Evolutionary conservation across 2,797 vertebrate genomes (phyloP), one percentile per base, ranked within the genome.

Genomic region (Catostomus latipinnis): DNA sequence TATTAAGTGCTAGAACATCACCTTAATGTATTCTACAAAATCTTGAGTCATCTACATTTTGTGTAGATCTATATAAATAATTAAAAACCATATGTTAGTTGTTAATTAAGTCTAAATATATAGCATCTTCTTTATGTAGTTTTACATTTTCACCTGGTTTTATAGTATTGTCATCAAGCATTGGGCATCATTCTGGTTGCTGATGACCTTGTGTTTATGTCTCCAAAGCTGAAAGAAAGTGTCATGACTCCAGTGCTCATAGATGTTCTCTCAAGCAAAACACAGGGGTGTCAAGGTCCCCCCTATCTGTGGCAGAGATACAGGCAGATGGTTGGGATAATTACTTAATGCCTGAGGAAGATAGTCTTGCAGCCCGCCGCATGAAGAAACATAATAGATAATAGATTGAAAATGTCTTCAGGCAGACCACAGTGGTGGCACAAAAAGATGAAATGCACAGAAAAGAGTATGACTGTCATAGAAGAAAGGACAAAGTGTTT

Each of bases 271-370:
- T 66, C 60, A 78, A 80, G 82, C 80, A 68, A 54, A 77, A 46
- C 80, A 16, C 77, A 81, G 71, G 80, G 80, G 77, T 75, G 77
- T 83, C 79, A 80, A 82, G 74, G 77, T 81, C 80, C 74, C 80
- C 34, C 76, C 85, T 80, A 71, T 86, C 80, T 86, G 80, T 56
- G 71, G 68, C 49, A 68, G 76, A 77, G 82, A 80, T 75, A 74
- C 74, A 68, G 82, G 80, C 85, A 86, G 85, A 86, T 86, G 85
- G 85, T 80, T 69, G 81, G 70, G 82, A 71, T 86, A 86, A 86
- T 86, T 86, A 86, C 81, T 81, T 82, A 81, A 75, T 68, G 82
- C 85, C 85, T 46, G 82, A 80, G 82, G 85, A 80, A 71, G 80
- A 78, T 70, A 78, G 82, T 77, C 80, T 80, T 80, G 82, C 80